A percentile compares a stretch with the other conserved stretches of the same genome.
Evolutionary conservation across 2,113 vertebrate genomes (phyloP).

Genomic region (Proterorhinus semilunaris): DNA sequence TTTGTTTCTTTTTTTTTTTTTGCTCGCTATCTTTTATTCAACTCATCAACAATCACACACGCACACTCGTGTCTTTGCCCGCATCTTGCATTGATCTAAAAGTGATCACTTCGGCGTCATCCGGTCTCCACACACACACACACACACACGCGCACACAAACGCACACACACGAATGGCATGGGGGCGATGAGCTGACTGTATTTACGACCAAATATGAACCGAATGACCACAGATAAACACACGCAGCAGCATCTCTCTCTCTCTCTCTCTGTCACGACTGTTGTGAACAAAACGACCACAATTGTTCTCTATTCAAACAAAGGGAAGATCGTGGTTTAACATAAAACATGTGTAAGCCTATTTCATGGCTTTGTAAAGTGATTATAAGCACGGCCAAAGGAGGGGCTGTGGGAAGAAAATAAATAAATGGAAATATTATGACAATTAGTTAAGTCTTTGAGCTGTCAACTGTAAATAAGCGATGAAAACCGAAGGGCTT

Average conservation of each 20-base stretch:
- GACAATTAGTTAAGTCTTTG: slow-evolving; percentile 29
- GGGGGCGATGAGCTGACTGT: slow-evolving; percentile 59
- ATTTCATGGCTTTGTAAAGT: slow-evolving; percentile 63
- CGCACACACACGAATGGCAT: slow-evolving; percentile 13
- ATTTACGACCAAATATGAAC: slow-evolving; percentile 60
- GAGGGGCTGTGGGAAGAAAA: slow-evolving; percentile 14
- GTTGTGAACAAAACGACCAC: slow-evolving; percentile 63
- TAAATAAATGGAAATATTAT: slow-evolving; percentile 41
- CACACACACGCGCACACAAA: slow-evolving; percentile 19
- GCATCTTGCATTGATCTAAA: slow-evolving; percentile 60
- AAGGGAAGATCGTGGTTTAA: slow-evolving; percentile 70
- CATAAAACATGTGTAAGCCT: slow-evolving; percentile 67
- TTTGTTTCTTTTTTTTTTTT: not conserved
- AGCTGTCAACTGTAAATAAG: not conserved
- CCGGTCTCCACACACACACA: slow-evolving; percentile 37
- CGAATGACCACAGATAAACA: slow-evolving; percentile 66
- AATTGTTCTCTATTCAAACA: slow-evolving; percentile 74
- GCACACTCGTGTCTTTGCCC: not conserved
- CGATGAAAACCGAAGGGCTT: not conserved
- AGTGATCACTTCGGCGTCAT: slow-evolving; percentile 51
- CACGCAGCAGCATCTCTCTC: slow-evolving; percentile 2
- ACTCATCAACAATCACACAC: slow-evolving; percentile 29
- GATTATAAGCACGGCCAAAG: slow-evolving; percentile 46
- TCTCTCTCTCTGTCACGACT: slow-evolving; percentile 57
- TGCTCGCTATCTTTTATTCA: slow-evolving; percentile 18